Base-by-base conservation (phyloP, 2,797 vertebrate species). In the Sebastiscus tertius region DNA sequence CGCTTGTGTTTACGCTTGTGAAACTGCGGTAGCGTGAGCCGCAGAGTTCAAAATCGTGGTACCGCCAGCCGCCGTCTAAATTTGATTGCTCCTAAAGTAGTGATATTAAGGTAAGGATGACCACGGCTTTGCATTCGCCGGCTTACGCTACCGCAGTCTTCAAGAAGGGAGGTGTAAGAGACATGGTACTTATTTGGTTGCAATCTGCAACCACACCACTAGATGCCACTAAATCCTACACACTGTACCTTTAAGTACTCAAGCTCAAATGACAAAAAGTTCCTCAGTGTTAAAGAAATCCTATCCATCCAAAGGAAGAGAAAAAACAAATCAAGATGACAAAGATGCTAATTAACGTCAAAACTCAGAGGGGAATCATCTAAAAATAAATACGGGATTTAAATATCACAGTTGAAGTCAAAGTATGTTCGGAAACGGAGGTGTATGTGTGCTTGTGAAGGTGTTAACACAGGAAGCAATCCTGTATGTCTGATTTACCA, bases 1-100 rank as follows among this genome's bases (percentile, higher is more conserved):
- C 18, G 9, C 20, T 49, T 20, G 7, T 26, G 26, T 26, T 26
- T 3, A 26, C 3, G 6, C 42, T 46, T 46, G 42, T 46, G 42
- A 46, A 46, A 46, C 42, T 46, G 42, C 0, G 0, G 16, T 46
- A 14, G 16, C 42, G 42, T 46, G 6, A 46, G 42, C 42, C 42
- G 7, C 16, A 46, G 42, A 18, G 42, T 46, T 1, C 39, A 18
- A 46, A 46, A 8, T 18, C 0, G 16, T 0, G 0, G 6, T 18
- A 46, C 42, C 42, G 42, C 42, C 42, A 46, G 16, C 16, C 6
- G 42, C 6, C 3, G 42, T 46, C 42, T 46, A 46, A 46, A 46
- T 46, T 46, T 18, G 16, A 46, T 46, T 46, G 0, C 42, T 46
- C 42, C 42, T 3, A 16, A 18, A 46, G 39, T 42, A 42, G 39